Evolutionary conservation across 1,140 invertebrate species (phyloP), one percentile per base, ranked within the genome.

Genomic region (Venturia canescens): DNA sequence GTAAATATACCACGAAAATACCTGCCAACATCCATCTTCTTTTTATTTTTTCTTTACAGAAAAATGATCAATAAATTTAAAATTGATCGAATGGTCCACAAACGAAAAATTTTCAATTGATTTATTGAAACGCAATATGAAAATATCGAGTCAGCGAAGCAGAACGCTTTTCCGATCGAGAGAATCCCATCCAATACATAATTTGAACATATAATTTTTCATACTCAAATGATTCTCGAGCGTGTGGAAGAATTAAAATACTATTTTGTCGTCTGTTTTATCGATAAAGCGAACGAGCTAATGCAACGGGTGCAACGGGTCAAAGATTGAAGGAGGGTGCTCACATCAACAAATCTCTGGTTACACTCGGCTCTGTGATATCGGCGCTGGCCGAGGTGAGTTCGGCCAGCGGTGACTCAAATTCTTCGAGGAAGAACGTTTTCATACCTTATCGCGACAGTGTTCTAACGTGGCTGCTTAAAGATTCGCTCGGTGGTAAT

Each of bases 401-500:
- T 87, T 92, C 85, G 85, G 82, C 86, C 21, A 87, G 81, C 86
- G 89, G 80, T 86, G 89, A 90, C 38, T 91, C 90, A 29, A 93
- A 92, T 78, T 91, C 88, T 79, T 90, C 90, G 13, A 95, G 93
- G 86, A 95, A 93, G 85, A 94, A 92, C 89, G 93, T 91, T 38
- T 98, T 97, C 88, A 97, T 98, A 80, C 97, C 97, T 0, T 98
- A 98, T 90, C 92, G 97, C 57, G 97, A 98, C 91, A 98, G 97
- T 9, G 96, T 97, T 13, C 93, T 98, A 0, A 98, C 97, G 0
- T 98, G 97, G 97, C 89, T 98, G 26, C 92, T 98, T 0, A 98
- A 98, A 90, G 97, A 98, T 88, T 97, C 96, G 66, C 92, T 98
- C 7, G 97, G 97, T n/a, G 97, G 97, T 1, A 98, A 98, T 91